Conservation (phyloP, 2,797 vertebrate species). For the Sylvia borin region DNA sequence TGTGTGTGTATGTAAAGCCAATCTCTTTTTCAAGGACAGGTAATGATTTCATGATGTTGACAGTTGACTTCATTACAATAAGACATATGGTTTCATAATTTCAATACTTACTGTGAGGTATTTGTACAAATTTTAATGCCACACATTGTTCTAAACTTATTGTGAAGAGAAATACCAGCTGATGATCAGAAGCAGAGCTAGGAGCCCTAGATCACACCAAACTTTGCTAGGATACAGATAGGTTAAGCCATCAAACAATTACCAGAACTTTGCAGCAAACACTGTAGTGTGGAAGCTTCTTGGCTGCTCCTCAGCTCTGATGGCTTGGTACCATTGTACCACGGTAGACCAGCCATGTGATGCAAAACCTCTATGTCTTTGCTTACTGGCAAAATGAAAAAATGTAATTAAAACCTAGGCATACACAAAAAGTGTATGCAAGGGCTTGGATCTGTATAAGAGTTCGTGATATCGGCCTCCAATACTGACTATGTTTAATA, state of each 20-base stretch:
- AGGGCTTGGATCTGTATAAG: not conserved
- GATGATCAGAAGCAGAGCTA: constrained; percentile 67
- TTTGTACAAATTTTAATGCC: constrained; percentile 58
- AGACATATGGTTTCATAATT: constrained; percentile 71
- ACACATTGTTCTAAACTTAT: constrained; percentile 34
- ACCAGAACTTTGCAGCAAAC: not conserved
- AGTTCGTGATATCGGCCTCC: not conserved
- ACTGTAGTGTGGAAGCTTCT: not conserved
- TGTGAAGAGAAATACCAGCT: constrained; percentile 48
- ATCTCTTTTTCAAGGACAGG: constrained; percentile 66
- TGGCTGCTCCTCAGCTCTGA: not conserved
- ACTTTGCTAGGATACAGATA: not conserved
- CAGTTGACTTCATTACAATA: constrained; percentile 57
- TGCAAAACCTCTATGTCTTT: not conserved
- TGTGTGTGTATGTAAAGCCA: not conserved
- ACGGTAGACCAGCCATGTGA: not conserved
- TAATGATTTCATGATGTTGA: constrained; percentile 73
- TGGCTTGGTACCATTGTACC: not conserved
- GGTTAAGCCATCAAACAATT: not conserved
- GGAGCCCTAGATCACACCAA: not conserved
- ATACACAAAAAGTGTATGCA: not conserved
- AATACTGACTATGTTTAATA: not conserved
- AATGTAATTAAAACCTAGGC: not conserved
- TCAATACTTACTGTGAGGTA: constrained; percentile 35
- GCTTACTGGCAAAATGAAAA: not conserved